Evolutionary conservation across 2,797 vertebrate genomes (phyloP).

Genomic region (Pristis pectinata): DNA sequence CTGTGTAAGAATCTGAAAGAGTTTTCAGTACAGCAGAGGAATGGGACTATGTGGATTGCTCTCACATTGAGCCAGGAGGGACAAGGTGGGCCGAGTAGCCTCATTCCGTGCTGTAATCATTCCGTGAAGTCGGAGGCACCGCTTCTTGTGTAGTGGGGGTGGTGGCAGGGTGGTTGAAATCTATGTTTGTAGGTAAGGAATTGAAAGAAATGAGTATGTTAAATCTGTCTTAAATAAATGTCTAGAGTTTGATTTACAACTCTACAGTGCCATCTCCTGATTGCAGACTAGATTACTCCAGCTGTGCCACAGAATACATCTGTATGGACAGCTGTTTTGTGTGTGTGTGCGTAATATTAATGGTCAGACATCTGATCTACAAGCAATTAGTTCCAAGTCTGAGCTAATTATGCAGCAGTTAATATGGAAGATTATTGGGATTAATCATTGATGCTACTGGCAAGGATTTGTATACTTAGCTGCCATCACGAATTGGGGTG

Average conservation of each 20-base stretch:
- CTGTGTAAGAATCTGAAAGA: too few species aligned
- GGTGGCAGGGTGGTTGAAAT: too few species aligned
- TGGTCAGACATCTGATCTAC: not conserved
- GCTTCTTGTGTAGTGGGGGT: too few species aligned
- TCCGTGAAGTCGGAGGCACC: too few species aligned
- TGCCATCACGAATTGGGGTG: not conserved
- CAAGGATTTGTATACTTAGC: not conserved
- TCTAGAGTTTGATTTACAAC: not conserved
- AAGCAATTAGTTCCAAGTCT: not conserved
- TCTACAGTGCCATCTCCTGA: constrained; percentile 16
- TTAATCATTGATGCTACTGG: not conserved
- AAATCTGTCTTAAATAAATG: not conserved
- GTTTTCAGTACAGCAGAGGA: too few species aligned
- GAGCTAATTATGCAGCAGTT: not conserved
- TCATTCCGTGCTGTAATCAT: too few species aligned
- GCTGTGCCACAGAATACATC: not conserved
- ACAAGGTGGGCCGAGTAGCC: too few species aligned
- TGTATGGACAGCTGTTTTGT: not conserved
- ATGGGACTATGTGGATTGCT: too few species aligned
- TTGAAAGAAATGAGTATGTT: not conserved
- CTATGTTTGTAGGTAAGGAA: not conserved
- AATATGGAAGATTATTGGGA: not conserved
- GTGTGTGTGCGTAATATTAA: not conserved
- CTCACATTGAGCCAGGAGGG: too few species aligned
- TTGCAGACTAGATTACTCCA: not conserved